Evolutionary conservation across 2,888 invertebrate species (phyloP).

Genomic region (Thymelicus sylvestris): DNA sequence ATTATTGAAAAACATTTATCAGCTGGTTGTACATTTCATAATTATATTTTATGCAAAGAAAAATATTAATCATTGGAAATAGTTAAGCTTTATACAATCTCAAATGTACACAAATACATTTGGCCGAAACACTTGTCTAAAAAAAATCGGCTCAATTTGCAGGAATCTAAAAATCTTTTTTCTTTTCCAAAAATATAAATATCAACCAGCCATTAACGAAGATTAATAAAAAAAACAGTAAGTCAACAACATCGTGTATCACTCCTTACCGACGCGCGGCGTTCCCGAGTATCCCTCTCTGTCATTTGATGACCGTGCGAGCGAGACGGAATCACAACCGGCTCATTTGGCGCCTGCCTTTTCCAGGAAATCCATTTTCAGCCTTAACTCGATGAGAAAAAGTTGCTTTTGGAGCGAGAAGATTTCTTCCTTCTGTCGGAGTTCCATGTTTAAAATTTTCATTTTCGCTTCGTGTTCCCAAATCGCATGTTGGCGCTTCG

Average conservation of each 20-base stretch:
- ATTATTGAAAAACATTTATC: constrained; percentile 11
- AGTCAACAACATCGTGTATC: constrained; percentile 7
- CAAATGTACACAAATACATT: not conserved
- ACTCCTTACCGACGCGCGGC: not conserved
- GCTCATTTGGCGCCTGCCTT: constrained; percentile 75
- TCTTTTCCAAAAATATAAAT: constrained; percentile 6
- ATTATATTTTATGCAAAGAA: constrained; percentile 1
- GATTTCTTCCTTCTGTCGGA: constrained; percentile 79
- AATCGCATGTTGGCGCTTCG: constrained; percentile 77
- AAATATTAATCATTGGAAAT: not conserved
- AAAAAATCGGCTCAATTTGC: constrained; percentile 6
- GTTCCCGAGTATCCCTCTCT: constrained; percentile 4
- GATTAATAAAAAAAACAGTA: not conserved
- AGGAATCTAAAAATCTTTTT: not conserved
- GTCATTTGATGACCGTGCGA: constrained; percentile 20
- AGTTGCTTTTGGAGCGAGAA: constrained; percentile 80
- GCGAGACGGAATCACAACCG: constrained; percentile 22
- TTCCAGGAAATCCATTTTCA: constrained; percentile 82
- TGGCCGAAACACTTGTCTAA: constrained; percentile 2
- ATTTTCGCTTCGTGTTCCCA: constrained; percentile 83
- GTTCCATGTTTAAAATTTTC: constrained; percentile 80
- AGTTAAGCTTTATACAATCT: not conserved
- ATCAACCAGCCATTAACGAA: constrained; percentile 4
- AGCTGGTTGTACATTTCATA: not conserved
- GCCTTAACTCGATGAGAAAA: constrained; percentile 75